phyloP scores from a whole-genome alignment of 2,797 vertebrate genomes.

The Chrosomus eos region DNA sequence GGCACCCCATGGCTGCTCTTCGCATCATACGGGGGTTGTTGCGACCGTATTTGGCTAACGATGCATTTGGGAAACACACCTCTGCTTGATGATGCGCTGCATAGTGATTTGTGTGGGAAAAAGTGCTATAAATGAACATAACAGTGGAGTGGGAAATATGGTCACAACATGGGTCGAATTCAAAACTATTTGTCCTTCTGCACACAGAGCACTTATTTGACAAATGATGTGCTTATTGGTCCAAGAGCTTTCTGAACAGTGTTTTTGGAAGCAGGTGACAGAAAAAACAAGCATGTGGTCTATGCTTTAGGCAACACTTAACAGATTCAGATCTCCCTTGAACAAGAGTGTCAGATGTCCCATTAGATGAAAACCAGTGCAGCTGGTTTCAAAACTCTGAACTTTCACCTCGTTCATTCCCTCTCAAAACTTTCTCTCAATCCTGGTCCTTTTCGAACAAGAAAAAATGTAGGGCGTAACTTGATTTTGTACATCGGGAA shows the following conservation, averaged over 20 bases:
- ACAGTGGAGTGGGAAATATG: not conserved
- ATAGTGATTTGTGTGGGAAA: not conserved
- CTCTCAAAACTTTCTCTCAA: not conserved
- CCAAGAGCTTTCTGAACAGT: not conserved
- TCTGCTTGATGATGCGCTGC: not conserved
- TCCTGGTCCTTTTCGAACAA: not conserved
- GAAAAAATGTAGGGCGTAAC: not conserved
- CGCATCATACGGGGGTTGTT: not conserved
- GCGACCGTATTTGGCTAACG: not conserved
- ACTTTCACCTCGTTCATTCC: not conserved
- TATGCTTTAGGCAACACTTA: not conserved
- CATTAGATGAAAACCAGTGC: conserved; percentile 1
- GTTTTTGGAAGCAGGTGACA: not conserved
- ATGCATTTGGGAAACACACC: not conserved
- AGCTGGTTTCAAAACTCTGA: not conserved
- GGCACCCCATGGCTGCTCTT: not conserved
- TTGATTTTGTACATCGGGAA: not conserved
- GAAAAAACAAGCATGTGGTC: not conserved
- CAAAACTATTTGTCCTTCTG: not conserved
- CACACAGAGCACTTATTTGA: not conserved
- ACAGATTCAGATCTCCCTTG: not conserved
- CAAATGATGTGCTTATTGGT: not conserved
- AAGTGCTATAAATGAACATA: not conserved
- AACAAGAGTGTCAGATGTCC: not conserved
- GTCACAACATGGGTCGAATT: not conserved